A percentile compares a stretch with the other conserved stretches of the same genome.
phyloP scores from a whole-genome alignment of 2,888 invertebrate species.

The Caenorhabditis sp. region DNA sequence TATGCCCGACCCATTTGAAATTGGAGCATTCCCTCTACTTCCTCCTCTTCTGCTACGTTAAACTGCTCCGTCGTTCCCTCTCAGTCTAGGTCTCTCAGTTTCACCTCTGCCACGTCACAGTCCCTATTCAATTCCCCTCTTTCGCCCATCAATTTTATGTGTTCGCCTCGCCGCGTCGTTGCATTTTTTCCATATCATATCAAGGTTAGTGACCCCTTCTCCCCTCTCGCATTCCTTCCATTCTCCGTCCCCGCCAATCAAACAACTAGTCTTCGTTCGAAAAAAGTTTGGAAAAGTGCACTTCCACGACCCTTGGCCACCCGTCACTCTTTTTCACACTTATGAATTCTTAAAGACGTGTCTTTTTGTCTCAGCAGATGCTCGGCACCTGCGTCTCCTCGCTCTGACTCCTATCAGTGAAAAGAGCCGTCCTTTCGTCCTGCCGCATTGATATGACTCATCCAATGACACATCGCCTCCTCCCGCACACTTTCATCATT shows the following conservation, averaged over 20 bases:
- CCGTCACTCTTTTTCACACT: conserved; percentile 16
- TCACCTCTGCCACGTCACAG: not conserved
- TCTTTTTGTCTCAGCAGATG: conserved; percentile 22
- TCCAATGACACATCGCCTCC: conserved; percentile 16
- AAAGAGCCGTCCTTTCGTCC: not conserved
- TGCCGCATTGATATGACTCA: conserved; percentile 29
- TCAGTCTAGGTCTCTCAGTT: not conserved
- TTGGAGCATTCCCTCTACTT: not conserved
- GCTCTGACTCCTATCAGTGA: conserved; percentile 6
- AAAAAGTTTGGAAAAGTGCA: conserved; percentile 12
- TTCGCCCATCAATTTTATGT: conserved; percentile 39
- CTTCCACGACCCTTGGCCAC: not conserved
- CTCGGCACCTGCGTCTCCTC: conserved; percentile 34
- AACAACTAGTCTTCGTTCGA: not conserved
- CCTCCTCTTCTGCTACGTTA: not conserved
- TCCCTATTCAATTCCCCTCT: not conserved
- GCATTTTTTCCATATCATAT: conserved; percentile 48
- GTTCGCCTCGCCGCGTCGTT: conserved; percentile 38
- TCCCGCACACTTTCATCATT: conserved; percentile 6
- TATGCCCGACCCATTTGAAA: not conserved
- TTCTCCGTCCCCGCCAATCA: not conserved
- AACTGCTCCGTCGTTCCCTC: not conserved
- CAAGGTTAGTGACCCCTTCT: conserved; percentile 14
- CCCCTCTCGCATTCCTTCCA: conserved; percentile 2
- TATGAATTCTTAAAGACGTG: conserved; percentile 34